phyloP scores from a whole-genome alignment of 2,888 invertebrate species.

The Coenonympha glycerion region DNA sequence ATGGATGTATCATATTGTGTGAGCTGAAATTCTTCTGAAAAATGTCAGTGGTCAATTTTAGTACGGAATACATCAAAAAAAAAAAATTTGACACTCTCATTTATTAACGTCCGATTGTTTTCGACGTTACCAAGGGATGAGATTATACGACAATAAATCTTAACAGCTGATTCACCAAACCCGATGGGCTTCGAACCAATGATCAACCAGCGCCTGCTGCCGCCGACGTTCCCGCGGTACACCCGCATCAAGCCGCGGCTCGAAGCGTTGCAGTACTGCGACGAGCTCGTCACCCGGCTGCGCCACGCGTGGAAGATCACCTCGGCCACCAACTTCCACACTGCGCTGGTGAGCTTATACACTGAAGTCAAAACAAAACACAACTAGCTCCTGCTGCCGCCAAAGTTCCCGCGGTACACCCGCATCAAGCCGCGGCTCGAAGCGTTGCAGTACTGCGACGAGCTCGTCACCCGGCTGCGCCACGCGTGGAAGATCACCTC shows the following conservation, averaged over 20 bases:
- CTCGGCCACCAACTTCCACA: slow-evolving; percentile 85
- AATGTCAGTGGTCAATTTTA: too few relatives aligned
- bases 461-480: slow-evolving; percentile 86
- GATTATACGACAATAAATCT: too few relatives aligned
- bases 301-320: slow-evolving; percentile 89
- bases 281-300: slow-evolving; percentile 86
- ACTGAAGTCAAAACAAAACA: too few relatives aligned
- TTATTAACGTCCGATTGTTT: too few relatives aligned
- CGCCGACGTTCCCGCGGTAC: slow-evolving; percentile 98
- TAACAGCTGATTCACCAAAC: slow-evolving; percentile 80
- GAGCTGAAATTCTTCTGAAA: too few relatives aligned
- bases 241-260: slow-evolving; percentile 88
- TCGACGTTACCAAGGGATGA: too few relatives aligned
- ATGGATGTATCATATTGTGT: too few relatives aligned
- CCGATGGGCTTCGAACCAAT: slow-evolving; percentile 97
- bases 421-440: slow-evolving; percentile 87
- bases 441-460: slow-evolving; percentile 87
- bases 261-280: slow-evolving; percentile 87
- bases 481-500: slow-evolving; percentile 88
- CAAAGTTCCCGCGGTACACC: slow-evolving; percentile 97
- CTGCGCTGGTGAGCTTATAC: slow-evolving; percentile 80
- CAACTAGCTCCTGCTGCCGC: slow-evolving; percentile 96
- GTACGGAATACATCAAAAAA: too few relatives aligned
- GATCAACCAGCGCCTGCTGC: slow-evolving; percentile 94
- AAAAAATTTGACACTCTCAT: too few relatives aligned